phyloP scores from a whole-genome alignment of 1,140 invertebrate species.

The Steinernema khuongi region DNA sequence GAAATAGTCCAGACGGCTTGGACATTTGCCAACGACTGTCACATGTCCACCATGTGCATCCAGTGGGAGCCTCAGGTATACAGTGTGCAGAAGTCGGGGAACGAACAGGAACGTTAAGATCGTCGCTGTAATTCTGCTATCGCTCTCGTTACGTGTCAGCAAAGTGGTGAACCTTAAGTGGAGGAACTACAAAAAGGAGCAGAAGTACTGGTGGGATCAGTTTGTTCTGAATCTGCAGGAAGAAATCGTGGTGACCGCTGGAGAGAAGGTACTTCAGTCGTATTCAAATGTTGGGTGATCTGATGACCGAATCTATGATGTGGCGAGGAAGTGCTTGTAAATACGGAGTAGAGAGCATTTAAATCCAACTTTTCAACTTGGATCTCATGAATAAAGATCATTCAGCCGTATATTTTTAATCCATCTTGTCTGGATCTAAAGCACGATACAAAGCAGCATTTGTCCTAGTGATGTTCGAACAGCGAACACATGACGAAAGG shows the following conservation, averaged over 20 bases:
- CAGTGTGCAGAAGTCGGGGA: neutral
- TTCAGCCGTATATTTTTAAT: too few species aligned
- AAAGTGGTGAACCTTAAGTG: constrained; percentile 13
- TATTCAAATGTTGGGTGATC: neutral
- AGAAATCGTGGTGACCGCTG: neutral
- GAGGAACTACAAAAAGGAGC: neutral
- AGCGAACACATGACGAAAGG: too few species aligned
- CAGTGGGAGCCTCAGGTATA: constrained; percentile 95
- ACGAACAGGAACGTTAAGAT: neutral
- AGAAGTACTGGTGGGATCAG: constrained; percentile 13
- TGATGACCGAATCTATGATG: neutral
- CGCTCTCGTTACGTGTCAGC: neutral
- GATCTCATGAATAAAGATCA: too few species aligned
- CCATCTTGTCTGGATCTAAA: too few species aligned
- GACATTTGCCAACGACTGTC: constrained; percentile 96
- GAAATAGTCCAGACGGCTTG: constrained; percentile 99
- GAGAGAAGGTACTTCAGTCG: constrained; percentile 15
- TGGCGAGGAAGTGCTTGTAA: neutral
- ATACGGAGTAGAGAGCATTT: neutral
- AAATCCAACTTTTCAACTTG: too few species aligned
- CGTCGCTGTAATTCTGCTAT: neutral
- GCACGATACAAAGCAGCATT: too few species aligned
- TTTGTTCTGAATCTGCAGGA: neutral
- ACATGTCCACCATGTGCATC: constrained; percentile 89
- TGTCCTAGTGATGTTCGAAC: too few species aligned